Conservation (phyloP, 1,140 invertebrate species). For the Steinernema khuongi region DNA sequence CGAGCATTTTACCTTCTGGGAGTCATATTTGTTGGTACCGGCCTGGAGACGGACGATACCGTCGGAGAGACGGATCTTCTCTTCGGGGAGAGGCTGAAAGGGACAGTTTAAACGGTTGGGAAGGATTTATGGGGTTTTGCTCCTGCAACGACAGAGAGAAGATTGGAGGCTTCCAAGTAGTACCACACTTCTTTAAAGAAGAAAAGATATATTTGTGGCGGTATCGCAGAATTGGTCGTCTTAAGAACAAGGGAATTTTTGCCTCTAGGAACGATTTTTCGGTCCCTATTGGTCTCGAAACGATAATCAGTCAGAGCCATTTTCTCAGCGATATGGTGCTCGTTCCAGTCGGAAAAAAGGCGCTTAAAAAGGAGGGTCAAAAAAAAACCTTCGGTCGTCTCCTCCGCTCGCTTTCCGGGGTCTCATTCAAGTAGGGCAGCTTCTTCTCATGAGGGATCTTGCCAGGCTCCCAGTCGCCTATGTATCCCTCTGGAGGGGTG, state of each 20-base stretch:
- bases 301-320: too few species aligned
- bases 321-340: too few species aligned
- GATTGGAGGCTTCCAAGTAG: constrained; percentile 13
- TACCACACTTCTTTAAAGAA: not conserved
- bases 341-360: too few species aligned
- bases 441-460: constrained; percentile 10
- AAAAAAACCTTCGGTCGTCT: constrained; percentile 12
- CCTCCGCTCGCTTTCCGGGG: not conserved
- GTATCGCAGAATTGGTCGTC: not conserved
- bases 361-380: too few species aligned
- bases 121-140: too few species aligned
- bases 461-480: not conserved
- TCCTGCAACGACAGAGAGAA: not conserved
- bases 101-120: constrained; percentile 10
- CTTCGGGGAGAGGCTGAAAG: constrained; percentile 56
- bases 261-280: not conserved
- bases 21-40: constrained; percentile 57
- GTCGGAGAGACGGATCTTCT: constrained; percentile 57
- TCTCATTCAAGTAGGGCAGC: not conserved
- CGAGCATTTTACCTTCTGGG: constrained; percentile 33
- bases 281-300: too few species aligned
- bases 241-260: not conserved
- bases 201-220: constrained; percentile 13
- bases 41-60: constrained; percentile 58
- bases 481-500: not conserved